Evolutionary conservation across 1,140 invertebrate genomes (phyloP).

Genomic region (Luehdorfia chinensis): DNA sequence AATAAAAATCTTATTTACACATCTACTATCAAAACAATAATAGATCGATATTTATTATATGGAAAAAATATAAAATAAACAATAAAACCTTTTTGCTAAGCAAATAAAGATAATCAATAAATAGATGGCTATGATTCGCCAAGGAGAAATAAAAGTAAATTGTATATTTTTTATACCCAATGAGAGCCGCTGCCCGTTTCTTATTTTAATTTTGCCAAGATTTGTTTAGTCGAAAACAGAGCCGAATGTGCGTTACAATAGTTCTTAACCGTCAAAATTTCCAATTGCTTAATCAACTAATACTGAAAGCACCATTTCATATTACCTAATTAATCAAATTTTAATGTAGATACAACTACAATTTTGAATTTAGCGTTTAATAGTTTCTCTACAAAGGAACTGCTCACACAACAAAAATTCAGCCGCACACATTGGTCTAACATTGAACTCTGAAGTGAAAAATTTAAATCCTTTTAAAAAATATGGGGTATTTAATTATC

Average conservation of each 20-base stretch:
- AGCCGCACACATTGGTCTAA: neutral
- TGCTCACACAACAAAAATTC: neutral
- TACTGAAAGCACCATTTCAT: constrained; percentile 73
- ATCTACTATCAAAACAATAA: constrained; percentile 51
- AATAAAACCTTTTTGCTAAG: constrained; percentile 59
- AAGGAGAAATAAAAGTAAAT: constrained; percentile 20
- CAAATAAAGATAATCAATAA: constrained; percentile 56
- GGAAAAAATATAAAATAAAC: constrained; percentile 47
- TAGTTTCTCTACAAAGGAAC: neutral
- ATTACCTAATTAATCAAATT: constrained; percentile 59
- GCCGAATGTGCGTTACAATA: constrained; percentile 51
- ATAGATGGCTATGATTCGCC: constrained; percentile 34
- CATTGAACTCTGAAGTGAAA: too few species aligned
- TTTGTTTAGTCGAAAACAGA: constrained; percentile 21
- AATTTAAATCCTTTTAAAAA: neutral
- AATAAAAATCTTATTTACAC: constrained; percentile 74
- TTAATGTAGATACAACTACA: constrained; percentile 38
- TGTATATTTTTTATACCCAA: constrained; percentile 10
- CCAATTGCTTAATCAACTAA: constrained; percentile 65
- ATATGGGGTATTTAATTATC: neutral
- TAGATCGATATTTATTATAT: constrained; percentile 37
- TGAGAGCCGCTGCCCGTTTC: constrained; percentile 12
- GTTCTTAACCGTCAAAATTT: constrained; percentile 35
- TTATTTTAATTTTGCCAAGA: constrained; percentile 17
- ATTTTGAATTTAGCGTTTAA: constrained; percentile 37